These are phyloP conservation scores for Nemotelus pantherinus DNA, from an alignment of 2,888 invertebrate species.

Conservation along the genomic window DNA sequence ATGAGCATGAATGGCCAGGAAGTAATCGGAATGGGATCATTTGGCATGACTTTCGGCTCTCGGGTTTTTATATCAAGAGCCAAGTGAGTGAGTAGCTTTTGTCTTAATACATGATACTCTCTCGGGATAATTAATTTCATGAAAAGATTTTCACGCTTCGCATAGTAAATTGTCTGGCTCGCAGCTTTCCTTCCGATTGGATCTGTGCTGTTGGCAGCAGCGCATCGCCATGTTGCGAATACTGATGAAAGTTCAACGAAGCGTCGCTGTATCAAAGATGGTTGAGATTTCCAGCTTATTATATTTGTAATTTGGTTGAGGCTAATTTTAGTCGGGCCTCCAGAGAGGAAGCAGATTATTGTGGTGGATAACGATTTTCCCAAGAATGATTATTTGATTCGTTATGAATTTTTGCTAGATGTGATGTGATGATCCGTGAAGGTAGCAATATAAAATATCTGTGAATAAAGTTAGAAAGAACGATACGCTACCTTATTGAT, in stretches of 20 bases:
- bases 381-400: neutral
- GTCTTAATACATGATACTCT: neutral
- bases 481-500: too few species aligned
- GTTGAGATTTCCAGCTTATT: constrained; percentile 19
- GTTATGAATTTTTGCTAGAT: neutral
- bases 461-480: too few species aligned
- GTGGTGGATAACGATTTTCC: neutral
- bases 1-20: constrained; percentile 19
- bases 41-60: constrained; percentile 1
- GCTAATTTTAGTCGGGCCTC: neutral
- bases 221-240: neutral
- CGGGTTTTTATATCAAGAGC: neutral
- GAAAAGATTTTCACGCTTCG: constrained; percentile 23
- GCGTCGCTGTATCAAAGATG: neutral
- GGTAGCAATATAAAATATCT: too few species aligned
- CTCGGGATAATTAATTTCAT: constrained; percentile 17
- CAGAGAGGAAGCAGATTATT: neutral
- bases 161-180: neutral
- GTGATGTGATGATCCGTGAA: neutral
- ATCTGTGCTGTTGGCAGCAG: neutral
- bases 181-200: neutral
- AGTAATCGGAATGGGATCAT: constrained; percentile 25
- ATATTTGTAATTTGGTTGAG: neutral
- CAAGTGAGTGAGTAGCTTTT: neutral
- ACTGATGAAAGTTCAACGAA: neutral